Conservation (phyloP, 2,888 invertebrate genomes). For the Anticlea derivata region DNA sequence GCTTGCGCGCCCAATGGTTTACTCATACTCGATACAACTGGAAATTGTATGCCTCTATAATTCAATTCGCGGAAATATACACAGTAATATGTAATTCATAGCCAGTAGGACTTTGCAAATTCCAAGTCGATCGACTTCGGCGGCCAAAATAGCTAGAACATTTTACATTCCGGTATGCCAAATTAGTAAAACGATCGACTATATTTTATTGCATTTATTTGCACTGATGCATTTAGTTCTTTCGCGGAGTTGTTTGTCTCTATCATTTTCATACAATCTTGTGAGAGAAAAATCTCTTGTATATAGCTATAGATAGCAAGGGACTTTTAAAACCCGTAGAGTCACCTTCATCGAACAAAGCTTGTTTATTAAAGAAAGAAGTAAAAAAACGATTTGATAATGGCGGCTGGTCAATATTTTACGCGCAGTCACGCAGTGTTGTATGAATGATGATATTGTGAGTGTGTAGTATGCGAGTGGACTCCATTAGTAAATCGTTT, state of each 20-base stretch:
- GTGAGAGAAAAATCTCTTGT: constrained; percentile 1
- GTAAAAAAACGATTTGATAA: neutral
- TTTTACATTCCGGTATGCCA: constrained; percentile 77
- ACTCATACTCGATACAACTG: neutral
- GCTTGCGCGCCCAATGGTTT: no score
- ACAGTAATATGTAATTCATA: constrained; percentile 11
- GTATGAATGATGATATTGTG: neutral
- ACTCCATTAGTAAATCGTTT: constrained; percentile 8
- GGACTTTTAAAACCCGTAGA: no score
- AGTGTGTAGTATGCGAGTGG: neutral
- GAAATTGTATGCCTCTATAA: constrained; percentile 4
- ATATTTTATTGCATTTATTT: constrained; percentile 60
- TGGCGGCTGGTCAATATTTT: neutral
- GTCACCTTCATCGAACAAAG: neutral
- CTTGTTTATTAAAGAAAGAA: neutral
- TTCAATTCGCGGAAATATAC: neutral
- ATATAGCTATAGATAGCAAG: no score
- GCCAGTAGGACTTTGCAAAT: constrained; percentile 21
- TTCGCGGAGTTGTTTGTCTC: neutral
- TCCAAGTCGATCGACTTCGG: constrained; percentile 23
- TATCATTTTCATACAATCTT: neutral
- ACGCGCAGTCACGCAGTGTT: neutral
- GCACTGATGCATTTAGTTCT: constrained; percentile 4
- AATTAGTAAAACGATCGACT: constrained; percentile 59
- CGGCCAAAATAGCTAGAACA: constrained; percentile 64